Base-by-base conservation (phyloP, 2,888 invertebrate species). In the Nudaria mundana region DNA sequence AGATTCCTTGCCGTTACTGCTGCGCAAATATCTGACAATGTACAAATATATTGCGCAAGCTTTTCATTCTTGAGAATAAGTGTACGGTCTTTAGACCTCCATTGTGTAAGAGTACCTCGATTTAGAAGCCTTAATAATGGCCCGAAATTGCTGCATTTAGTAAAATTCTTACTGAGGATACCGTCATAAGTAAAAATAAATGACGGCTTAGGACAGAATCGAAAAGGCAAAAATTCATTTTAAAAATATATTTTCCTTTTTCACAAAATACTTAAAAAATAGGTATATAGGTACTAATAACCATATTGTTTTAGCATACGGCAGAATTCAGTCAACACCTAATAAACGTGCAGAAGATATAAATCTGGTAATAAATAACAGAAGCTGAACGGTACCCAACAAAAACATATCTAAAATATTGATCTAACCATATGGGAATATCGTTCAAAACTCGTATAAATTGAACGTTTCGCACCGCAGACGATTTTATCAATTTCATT, bases 401-500 rank as follows among this genome's bases (percentile, higher is more conserved):
- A 38, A 38, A 37, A 43, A 39, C 28, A 45, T 52, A 57, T 61
- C 52, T 47, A 47, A 42, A 52, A 61, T 55, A 48, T 37, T 44
- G 40, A 61, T 61, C 58, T 55, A 57, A 54, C 42, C 36, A 30
- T 41, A 36, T 45, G n/a, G 37, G 34, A 36, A 52, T 56, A 56
- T 48, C 53, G 49, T 63, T 61, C 56, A 56, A 66, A 68, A 63
- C 62, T 65, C 59, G 62, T 50, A 55, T 47, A 61, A 54, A 60
- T 76, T 64, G 67, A 62, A 50, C 68, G 66, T 63, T 71, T 69
- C 69, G 56, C 69, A 68, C 73, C 75, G 66, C 75, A 77, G 74
- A 76, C 77, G 74, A 80, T 81, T 79, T 79, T 79, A 81, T 80
- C 76, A 81, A 77, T 81, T 81, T 74, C 80, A 75, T 76, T 77